A percentile compares a stretch with the other conserved stretches of the same genome.
These are phyloP conservation scores for Ctenicera cuprea DNA, from an alignment of 2,888 invertebrate genomes.

Conservation along the genomic window DNA sequence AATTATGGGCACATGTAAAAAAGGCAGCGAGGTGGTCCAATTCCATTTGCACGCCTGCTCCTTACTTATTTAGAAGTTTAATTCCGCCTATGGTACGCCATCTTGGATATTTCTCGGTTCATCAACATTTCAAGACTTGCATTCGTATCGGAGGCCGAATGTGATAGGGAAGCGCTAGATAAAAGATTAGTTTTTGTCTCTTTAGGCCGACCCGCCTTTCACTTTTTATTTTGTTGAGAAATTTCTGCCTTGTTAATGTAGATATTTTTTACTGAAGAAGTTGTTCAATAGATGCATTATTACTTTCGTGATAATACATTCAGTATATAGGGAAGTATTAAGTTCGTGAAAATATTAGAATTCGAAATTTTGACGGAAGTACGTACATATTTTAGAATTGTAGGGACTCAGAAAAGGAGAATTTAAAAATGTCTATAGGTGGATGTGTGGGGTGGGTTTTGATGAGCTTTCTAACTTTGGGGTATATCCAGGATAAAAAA, in stretches of 20 bases:
- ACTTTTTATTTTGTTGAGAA: background rate
- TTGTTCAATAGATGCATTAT: no score
- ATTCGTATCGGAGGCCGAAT: constrained; percentile 50
- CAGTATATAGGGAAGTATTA: no score
- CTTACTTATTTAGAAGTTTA: constrained; percentile 67
- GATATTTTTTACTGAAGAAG: background rate
- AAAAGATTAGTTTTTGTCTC: constrained; percentile 52
- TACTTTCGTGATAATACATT: no score
- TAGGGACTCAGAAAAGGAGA: no score
- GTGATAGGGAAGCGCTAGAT: constrained; percentile 57
- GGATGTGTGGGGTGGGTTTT: no score
- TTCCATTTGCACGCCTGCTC: constrained; percentile 57
- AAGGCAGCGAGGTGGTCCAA: constrained; percentile 44
- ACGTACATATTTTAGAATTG: no score
- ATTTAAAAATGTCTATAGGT: no score
- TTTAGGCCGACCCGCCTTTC: background rate
- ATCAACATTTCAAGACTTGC: constrained; percentile 65
- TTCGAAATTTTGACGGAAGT: no score
- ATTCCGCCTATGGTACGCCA: constrained; percentile 64
- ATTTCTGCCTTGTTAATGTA: background rate
- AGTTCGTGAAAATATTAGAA: no score
- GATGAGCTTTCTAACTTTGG: no score
- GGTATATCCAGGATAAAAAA: no score
- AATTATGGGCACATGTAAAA: constrained; percentile 27
- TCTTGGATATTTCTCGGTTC: constrained; percentile 63